phyloP scores from a whole-genome alignment of 2,888 invertebrate genomes.

The Crematogaster levior region DNA sequence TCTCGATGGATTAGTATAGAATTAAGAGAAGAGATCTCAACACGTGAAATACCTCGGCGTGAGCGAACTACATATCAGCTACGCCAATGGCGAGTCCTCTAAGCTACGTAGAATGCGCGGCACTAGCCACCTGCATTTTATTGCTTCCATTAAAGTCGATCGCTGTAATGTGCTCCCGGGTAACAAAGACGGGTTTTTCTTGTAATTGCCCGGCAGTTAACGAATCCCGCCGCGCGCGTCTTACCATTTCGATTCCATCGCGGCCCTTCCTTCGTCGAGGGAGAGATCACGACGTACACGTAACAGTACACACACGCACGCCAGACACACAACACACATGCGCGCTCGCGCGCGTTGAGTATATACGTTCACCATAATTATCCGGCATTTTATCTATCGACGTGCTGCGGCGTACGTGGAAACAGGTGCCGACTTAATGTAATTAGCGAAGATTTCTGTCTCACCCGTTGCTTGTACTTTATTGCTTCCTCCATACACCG shows the following conservation, averaged over 20 bases:
- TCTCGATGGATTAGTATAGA: background rate
- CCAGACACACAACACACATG: background rate
- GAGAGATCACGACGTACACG: constrained; percentile 38
- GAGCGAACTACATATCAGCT: background rate
- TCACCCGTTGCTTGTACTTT: constrained; percentile 37
- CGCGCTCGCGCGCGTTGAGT: background rate
- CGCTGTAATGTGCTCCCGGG: constrained; percentile 75
- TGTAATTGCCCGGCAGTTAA: constrained; percentile 75
- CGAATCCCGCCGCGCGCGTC: constrained; percentile 64
- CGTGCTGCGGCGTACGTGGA: constrained; percentile 17
- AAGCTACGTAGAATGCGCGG: constrained; percentile 66
- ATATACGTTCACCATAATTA: constrained; percentile 32
- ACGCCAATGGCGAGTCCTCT: constrained; percentile 45
- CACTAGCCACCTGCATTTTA: constrained; percentile 79
- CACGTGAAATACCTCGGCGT: background rate
- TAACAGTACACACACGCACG: no score
- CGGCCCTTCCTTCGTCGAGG: constrained; percentile 17
- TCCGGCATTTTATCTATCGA: constrained; percentile 49
- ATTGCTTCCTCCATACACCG: constrained; percentile 20
- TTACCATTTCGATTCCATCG: constrained; percentile 62
- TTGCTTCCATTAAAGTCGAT: constrained; percentile 81
- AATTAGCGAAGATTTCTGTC: constrained; percentile 55
- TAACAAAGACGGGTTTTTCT: constrained; percentile 77
- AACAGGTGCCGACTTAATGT: constrained; percentile 55
- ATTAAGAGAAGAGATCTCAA: constrained; percentile 26